Conservation (phyloP, 2,797 vertebrate species). For the Trichosurus vulpecula region DNA sequence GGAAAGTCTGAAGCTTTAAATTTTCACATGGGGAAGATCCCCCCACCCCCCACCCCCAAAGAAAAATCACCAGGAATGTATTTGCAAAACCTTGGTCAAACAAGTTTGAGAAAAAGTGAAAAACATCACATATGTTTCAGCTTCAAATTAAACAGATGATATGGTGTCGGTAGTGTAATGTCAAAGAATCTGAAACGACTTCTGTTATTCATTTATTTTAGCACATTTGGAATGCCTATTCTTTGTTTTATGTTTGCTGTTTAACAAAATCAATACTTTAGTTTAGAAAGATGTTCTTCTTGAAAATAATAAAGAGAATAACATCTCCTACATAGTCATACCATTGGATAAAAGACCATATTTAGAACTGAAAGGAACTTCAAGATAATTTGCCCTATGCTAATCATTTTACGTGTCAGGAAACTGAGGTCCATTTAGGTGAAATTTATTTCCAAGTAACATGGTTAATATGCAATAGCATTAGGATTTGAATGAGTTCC, state of each 20-base stretch:
- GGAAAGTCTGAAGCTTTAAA: not conserved
- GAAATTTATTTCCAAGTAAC: not conserved
- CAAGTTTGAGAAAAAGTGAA: fast-evolving
- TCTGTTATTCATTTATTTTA: not conserved
- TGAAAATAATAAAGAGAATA: not conserved
- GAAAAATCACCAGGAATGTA: not conserved
- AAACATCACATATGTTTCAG: not conserved
- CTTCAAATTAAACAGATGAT: not conserved
- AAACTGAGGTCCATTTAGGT: not conserved
- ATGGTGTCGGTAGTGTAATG: not conserved
- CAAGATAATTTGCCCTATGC: not conserved
- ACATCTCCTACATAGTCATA: not conserved
- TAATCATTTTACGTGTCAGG: not conserved
- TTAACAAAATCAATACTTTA: not conserved
- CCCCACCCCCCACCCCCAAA: too few species aligned
- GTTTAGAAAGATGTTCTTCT: not conserved
- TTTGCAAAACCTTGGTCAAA: not conserved
- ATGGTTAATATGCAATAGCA: not conserved
- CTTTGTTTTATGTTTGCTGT: not conserved
- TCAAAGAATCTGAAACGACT: not conserved
- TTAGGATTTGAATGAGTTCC: not conserved
- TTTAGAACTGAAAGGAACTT: not conserved
- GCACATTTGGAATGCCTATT: constrained; percentile 20
- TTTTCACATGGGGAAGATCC: not conserved
- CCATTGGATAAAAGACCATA: not conserved